Percentiles rank a stretch among this genome's conserved stretches.
These are phyloP conservation scores for Bovichtus diacanthus DNA, from an alignment of 2,797 vertebrate species.

Conservation along the genomic window DNA sequence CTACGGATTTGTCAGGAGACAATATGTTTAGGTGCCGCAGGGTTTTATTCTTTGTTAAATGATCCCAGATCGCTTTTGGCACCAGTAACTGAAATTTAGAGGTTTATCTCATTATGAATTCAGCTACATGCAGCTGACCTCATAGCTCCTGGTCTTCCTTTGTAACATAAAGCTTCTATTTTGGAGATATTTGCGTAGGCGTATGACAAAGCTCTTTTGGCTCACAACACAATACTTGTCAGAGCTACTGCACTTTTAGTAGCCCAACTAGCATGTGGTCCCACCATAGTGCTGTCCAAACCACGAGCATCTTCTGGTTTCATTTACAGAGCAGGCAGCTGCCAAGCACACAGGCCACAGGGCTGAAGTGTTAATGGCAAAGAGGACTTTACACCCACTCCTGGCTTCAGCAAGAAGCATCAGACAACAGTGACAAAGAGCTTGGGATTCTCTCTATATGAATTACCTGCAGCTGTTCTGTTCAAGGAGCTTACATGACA, in stretches of 20 bases:
- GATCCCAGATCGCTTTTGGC: slow-evolving; percentile 73
- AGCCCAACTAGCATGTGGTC: slow-evolving; percentile 84
- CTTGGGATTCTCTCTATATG: slow-evolving; percentile 63
- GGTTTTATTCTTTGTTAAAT: slow-evolving; percentile 78
- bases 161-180: slow-evolving; percentile 80
- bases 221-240: slow-evolving; percentile 79
- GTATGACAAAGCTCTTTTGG: slow-evolving; percentile 83
- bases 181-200: slow-evolving; percentile 79
- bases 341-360: slow-evolving; percentile 84
- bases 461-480: slow-evolving; percentile 82
- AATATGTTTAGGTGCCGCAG: slow-evolving; percentile 75
- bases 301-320: slow-evolving; percentile 86
- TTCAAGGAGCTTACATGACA: slow-evolving; percentile 80
- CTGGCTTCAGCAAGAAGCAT: slow-evolving; percentile 58
- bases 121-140: slow-evolving; percentile 77
- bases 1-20: slow-evolving; percentile 70
- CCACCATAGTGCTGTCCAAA: slow-evolving; percentile 79
- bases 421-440: slow-evolving; percentile 80
- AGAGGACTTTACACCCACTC: slow-evolving; percentile 76
- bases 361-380: slow-evolving; percentile 80
- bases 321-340: slow-evolving; percentile 81
- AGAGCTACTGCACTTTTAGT: slow-evolving; percentile 82
- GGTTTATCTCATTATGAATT: slow-evolving; percentile 77
- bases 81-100: slow-evolving; percentile 66
- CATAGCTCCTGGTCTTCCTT: slow-evolving; percentile 68